Base-by-base conservation (phyloP, 92 coral and sea anemone species). In the Palythoa grandis region DNA sequence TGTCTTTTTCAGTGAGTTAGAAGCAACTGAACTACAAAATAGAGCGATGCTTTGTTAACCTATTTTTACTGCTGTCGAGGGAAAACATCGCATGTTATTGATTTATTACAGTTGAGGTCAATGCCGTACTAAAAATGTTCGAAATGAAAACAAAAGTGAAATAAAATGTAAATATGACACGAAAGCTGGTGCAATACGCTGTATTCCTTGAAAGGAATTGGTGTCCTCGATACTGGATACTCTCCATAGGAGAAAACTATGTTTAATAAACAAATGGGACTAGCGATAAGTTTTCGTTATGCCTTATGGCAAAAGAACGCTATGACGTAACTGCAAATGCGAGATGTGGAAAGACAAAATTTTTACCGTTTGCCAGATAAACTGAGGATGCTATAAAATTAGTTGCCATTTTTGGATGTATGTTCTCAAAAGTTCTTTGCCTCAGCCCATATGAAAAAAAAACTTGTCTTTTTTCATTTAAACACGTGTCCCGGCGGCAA, bases 351-450 rank as follows among this genome's bases (percentile, higher is more conserved):
- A 37, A 24, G 29, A 78, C 15, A 38, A 39, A 78, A 8, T 58
- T 17, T 37, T 20, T 80, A 80, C 85, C 85, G 70, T 80, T 80
- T 43, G 85, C 85, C 0, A 80, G 74, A 17, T 63, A 67, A 47
- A 47, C 73, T 11, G 85, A 65, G n/a, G 73, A 80, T 16, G 85
- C 74, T 13, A 80, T 52, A 13, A 80, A 80, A 35, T 56, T 52
- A 14, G 23, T 80, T 23, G 85, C 85, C 85, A 80, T 80, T 80
- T 60, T 17, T 66, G 53, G 17, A 20, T 47, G 57, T 3, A 24
- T 38, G 7, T 1, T 48, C 37, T 35, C 70, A 23, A 13, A 78
- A 35, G 37, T 10, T 78, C 52, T 19, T 61, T 20, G n/a, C 24
- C 19, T 63, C 22, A 63, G 25, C 19, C 29, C 29, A 17, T 17